Evolutionary conservation across 2,888 invertebrate genomes (phyloP).

Genomic region (Odontocolon sp.): DNA sequence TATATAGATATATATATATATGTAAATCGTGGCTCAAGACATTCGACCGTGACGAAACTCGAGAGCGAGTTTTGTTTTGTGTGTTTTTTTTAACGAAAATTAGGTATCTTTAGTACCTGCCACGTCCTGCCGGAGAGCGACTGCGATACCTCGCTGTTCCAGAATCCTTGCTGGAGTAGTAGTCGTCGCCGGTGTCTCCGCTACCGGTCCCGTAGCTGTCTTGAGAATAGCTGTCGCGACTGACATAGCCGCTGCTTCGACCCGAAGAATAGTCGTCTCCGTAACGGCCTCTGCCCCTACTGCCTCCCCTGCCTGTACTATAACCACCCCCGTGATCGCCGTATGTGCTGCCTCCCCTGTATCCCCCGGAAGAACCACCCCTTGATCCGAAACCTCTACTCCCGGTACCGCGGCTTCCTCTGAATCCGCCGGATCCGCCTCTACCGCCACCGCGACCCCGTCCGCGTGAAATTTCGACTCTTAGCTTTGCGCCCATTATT

Average conservation of each 20-base stretch:
- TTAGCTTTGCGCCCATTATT: constrained; percentile 92
- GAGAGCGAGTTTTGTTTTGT: constrained; percentile 19
- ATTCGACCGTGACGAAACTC: background rate
- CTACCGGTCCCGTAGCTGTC: constrained; percentile 75
- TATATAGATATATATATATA: too few relatives aligned
- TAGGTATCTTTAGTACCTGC: constrained; percentile 80
- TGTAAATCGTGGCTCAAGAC: constrained; percentile 7
- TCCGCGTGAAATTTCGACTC: constrained; percentile 94
- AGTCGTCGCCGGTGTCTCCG: constrained; percentile 73
- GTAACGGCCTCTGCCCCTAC: constrained; percentile 77
- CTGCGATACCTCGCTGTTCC: constrained; percentile 82
- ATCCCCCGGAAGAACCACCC: constrained; percentile 81
- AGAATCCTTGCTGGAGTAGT: constrained; percentile 80
- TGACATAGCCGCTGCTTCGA: constrained; percentile 76
- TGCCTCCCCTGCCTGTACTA: constrained; percentile 78
- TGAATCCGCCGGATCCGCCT: constrained; percentile 84
- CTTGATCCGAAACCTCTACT: constrained; percentile 80
- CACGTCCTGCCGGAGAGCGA: constrained; percentile 82
- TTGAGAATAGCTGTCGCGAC: constrained; percentile 76
- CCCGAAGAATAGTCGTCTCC: constrained; percentile 76
- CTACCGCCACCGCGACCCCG: constrained; percentile 88
- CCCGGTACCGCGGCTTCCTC: constrained; percentile 83
- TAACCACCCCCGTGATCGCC: constrained; percentile 83
- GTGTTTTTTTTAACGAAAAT: constrained; percentile 65
- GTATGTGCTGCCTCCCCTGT: constrained; percentile 81